Conservation (phyloP, 2,888 invertebrate species). For the Abrostola tripartita region DNA sequence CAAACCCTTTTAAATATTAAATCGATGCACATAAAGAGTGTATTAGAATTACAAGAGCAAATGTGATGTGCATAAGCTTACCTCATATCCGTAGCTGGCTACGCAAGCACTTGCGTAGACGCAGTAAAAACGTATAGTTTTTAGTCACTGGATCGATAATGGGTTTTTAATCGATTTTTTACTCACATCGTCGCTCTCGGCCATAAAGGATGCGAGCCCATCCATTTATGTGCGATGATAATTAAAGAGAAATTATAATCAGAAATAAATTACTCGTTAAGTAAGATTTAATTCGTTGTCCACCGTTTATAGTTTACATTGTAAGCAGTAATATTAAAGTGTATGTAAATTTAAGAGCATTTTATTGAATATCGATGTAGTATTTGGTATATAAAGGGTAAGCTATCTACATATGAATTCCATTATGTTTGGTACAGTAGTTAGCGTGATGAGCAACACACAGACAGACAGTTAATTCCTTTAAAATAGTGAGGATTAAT, state of each 20-base stretch:
- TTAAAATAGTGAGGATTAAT: too few species aligned
- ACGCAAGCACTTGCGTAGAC: conserved; percentile 48
- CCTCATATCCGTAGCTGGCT: conserved; percentile 30
- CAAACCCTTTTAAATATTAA: neutral
- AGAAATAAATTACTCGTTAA: conserved; percentile 52
- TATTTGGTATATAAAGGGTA: too few species aligned
- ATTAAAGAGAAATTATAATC: conserved; percentile 57
- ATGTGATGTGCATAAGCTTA: conserved; percentile 20
- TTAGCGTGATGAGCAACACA: too few species aligned
- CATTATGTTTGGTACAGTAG: too few species aligned
- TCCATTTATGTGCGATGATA: conserved; percentile 40
- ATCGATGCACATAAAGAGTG: neutral
- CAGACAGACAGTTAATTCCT: too few species aligned
- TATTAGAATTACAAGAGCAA: conserved; percentile 21
- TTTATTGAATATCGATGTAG: too few species aligned
- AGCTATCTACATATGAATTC: too few species aligned
- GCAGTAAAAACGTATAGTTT: conserved; percentile 56
- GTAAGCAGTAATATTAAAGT: too few species aligned
- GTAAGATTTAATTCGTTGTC: conserved; percentile 47
- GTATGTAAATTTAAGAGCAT: too few species aligned
- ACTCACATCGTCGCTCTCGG: conserved; percentile 34
- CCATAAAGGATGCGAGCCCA: conserved; percentile 38
- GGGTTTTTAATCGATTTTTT: conserved; percentile 68
- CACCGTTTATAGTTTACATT: conserved; percentile 21
- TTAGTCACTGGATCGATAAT: conserved; percentile 62